These are phyloP conservation scores for Ailurus styani DNA, from an alignment of 2,113 vertebrate genomes.

Conservation along the genomic window DNA sequence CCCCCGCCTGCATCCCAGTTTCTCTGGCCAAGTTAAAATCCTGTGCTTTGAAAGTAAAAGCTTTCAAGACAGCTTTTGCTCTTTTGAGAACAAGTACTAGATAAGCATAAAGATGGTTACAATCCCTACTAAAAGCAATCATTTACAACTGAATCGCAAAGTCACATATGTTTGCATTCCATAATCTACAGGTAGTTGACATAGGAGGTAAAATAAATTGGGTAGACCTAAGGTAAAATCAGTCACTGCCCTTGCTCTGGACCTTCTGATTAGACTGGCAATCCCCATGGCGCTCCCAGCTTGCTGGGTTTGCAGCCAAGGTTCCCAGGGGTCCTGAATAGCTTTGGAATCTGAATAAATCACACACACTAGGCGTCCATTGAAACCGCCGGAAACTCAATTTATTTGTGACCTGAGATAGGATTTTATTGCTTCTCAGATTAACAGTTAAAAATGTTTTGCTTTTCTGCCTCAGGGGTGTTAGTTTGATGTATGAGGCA, in stretches of 20 bases:
- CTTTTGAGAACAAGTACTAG: not conserved
- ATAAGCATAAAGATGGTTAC: not conserved
- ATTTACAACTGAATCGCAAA: slow-evolving; percentile 16
- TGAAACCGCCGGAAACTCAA: slow-evolving; percentile 48
- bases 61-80: not conserved
- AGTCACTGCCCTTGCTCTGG: not conserved
- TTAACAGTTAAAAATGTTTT: slow-evolving; percentile 54
- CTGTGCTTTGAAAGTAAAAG: not conserved
- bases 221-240: not conserved
- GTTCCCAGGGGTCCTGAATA: not conserved
- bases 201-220: not conserved
- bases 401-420: slow-evolving; percentile 70
- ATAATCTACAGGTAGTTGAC: not conserved
- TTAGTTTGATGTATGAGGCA: slow-evolving; percentile 67
- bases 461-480: slow-evolving; percentile 50
- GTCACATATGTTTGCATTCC: not conserved
- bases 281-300: not conserved
- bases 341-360: slow-evolving; percentile 49
- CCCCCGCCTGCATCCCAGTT: not conserved
- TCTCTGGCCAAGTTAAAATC: not conserved
- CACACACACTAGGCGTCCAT: not conserved
- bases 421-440: slow-evolving; percentile 72
- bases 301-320: not conserved
- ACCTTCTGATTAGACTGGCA: not conserved
- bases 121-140: not conserved